These are phyloP conservation scores for Clarias platycephalus DNA, from an alignment of 2,797 vertebrate species.

Conservation along the genomic window DNA sequence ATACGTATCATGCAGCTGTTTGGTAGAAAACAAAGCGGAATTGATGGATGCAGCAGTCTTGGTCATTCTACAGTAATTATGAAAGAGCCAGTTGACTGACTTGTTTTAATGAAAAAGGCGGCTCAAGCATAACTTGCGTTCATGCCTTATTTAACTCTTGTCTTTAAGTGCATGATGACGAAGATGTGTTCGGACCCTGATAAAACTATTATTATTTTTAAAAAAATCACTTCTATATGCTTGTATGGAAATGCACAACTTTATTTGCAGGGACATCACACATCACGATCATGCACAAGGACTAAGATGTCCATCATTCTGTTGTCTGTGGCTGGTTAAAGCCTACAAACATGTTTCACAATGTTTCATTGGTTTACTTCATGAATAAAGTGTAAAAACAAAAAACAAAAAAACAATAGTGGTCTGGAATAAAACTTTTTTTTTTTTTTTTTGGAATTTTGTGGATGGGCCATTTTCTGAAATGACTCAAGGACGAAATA, in stretches of 20 bases:
- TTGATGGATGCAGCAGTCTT: conserved; percentile 48
- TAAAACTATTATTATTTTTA: too few relatives aligned
- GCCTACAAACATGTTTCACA: conserved; percentile 34
- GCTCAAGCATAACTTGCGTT: neutral
- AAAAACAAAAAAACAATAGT: neutral
- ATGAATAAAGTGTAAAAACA: conserved; percentile 36
- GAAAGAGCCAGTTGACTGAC: conserved; percentile 53
- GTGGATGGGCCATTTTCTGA: neutral
- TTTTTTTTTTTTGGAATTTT: too few relatives aligned
- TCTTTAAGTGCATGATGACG: neutral
- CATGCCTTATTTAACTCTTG: neutral
- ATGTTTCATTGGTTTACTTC: conserved; percentile 29
- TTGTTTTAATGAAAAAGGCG: neutral
- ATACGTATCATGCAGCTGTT: conserved; percentile 21
- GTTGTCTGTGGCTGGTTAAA: neutral
- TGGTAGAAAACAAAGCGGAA: conserved; percentile 60
- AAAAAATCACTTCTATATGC: neutral
- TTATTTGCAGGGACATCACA: conserved; percentile 7
- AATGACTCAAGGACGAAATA: neutral
- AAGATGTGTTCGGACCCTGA: neutral
- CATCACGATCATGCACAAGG: neutral
- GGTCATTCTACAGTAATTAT: conserved; percentile 57
- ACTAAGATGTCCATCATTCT: conserved; percentile 32
- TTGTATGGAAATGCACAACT: conserved; percentile 3
- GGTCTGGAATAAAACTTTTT: neutral